These are phyloP conservation scores for Channa argus DNA, from an alignment of 2,113 vertebrate genomes.

Conservation along the genomic window DNA sequence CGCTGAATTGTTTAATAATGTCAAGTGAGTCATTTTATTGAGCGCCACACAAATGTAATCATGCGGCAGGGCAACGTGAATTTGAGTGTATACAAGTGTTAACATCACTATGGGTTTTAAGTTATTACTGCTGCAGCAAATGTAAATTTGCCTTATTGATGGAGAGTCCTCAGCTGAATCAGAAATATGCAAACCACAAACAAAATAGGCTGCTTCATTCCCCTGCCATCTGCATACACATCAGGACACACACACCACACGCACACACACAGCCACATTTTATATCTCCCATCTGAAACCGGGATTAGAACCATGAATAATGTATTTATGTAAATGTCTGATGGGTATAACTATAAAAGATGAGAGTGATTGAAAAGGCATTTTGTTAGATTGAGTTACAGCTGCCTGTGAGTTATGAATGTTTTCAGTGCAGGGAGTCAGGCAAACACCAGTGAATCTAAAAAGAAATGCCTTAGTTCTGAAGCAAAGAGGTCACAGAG, in stretches of 20 bases:
- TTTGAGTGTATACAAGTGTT: constrained; percentile 72
- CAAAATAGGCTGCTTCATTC: constrained; percentile 74
- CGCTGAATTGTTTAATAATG: constrained; percentile 75
- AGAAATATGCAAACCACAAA: constrained; percentile 76
- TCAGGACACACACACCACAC: constrained; percentile 46
- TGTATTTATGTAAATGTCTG: constrained; percentile 80
- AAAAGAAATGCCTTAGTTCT: constrained; percentile 32
- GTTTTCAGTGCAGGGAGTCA: constrained; percentile 51
- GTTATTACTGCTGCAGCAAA: constrained; percentile 71
- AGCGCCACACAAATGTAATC: constrained; percentile 69
- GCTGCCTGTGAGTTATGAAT: constrained; percentile 61
- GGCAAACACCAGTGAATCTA: constrained; percentile 19
- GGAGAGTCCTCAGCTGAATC: constrained; percentile 69
- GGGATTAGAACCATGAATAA: constrained; percentile 80
- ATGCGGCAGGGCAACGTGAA: constrained; percentile 66
- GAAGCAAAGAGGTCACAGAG: constrained; percentile 49
- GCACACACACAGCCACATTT: constrained; percentile 60
- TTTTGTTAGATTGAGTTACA: constrained; percentile 76
- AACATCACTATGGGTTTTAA: constrained; percentile 70
- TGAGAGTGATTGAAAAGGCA: constrained; percentile 79
- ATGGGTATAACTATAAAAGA: constrained; percentile 78
- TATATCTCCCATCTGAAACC: constrained; percentile 76
- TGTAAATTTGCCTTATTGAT: constrained; percentile 75
- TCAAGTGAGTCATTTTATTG: constrained; percentile 78
- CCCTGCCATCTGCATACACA: constrained; percentile 70